These are phyloP conservation scores for Ammodytes dubius DNA, from an alignment of 2,113 vertebrate species.

Conservation along the genomic window DNA sequence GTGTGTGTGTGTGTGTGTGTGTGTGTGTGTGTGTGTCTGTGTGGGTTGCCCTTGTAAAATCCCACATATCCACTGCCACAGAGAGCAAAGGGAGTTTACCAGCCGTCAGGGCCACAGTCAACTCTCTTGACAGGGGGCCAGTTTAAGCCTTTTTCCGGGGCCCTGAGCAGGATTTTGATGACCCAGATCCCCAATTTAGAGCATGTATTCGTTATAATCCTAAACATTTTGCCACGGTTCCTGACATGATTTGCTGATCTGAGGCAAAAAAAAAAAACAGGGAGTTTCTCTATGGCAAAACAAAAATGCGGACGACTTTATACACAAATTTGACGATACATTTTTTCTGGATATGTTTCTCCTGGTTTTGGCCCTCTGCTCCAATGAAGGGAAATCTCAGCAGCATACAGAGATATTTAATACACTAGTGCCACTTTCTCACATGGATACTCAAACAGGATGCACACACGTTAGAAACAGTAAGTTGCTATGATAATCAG, in stretches of 20 bases:
- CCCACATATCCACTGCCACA: slow-evolving; percentile 16
- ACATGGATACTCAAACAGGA: no score
- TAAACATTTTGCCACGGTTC: not conserved
- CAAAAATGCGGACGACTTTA: not conserved
- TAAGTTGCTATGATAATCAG: no score
- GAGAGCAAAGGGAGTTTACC: not conserved
- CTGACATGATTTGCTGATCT: not conserved
- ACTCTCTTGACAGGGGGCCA: not conserved
- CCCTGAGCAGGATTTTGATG: not conserved
- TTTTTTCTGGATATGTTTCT: no score
- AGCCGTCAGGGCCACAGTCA: not conserved
- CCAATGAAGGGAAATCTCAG: no score
- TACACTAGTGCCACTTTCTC: no score
- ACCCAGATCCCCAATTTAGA: not conserved
- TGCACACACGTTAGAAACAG: no score
- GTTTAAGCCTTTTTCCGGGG: not conserved
- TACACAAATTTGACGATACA: not conserved
- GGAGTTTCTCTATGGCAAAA: not conserved
- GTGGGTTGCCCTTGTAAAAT: slow-evolving; percentile 31
- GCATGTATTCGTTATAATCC: not conserved
- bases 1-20: slow-evolving; percentile 6
- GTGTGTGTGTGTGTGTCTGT: slow-evolving; percentile 8
- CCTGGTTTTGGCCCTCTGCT: no score
- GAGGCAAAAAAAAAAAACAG: not conserved
- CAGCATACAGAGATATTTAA: no score